Percentiles rank a stretch among this genome's conserved stretches.
These are phyloP conservation scores for Dromiciops gliroides DNA, from an alignment of 2,113 vertebrate species.

Conservation along the genomic window DNA sequence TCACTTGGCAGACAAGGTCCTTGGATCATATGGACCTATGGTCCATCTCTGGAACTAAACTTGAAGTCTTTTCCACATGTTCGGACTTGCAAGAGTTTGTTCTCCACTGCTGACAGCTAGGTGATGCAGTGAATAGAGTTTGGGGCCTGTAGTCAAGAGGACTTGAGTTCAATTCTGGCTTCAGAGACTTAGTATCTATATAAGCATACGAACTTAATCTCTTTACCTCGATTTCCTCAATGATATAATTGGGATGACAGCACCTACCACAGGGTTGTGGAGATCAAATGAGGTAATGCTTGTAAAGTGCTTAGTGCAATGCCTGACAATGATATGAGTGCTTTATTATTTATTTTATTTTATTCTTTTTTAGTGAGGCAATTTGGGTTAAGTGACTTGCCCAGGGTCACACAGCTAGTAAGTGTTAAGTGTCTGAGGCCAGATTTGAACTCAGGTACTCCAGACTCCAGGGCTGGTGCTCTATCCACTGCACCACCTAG, in stretches of 20 bases:
- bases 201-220: neutral
- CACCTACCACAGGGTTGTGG: too few species aligned
- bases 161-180: neutral
- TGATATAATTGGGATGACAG: neutral
- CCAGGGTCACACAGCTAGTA: too few species aligned
- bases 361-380: too few species aligned
- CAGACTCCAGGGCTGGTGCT: too few species aligned
- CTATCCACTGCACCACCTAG: too few species aligned
- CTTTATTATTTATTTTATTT: too few species aligned
- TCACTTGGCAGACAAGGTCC: neutral
- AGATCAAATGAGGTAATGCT: neutral
- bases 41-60: neutral
- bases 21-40: neutral
- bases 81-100: neutral
- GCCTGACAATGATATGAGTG: neutral
- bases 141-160: neutral
- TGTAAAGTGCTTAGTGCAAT: neutral
- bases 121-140: neutral
- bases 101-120: neutral
- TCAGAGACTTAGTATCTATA: neutral
- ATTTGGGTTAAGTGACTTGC: too few species aligned
- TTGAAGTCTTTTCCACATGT: neutral
- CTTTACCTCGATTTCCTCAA: neutral
- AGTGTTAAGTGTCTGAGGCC: too few species aligned
- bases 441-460: too few species aligned